Evolutionary conservation across 2,113 vertebrate species (phyloP).

Genomic region (Onychostoma macrolepis): DNA sequence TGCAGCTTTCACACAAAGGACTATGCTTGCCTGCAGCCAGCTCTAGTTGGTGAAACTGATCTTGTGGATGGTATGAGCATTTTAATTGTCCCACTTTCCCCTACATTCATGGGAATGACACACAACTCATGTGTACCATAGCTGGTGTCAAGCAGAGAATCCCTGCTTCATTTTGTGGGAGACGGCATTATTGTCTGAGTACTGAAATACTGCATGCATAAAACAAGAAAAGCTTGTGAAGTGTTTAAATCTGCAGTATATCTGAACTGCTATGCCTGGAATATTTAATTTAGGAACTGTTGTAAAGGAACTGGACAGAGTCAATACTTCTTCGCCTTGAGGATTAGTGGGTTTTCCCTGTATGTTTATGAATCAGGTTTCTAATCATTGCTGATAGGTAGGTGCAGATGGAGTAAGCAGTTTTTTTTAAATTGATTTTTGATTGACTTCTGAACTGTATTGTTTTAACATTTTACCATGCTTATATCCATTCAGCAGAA

Average conservation of each 20-base stretch:
- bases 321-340: background rate
- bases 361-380: background rate
- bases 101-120: slow-evolving; percentile 45
- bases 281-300: background rate
- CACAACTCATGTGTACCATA: slow-evolving; percentile 49
- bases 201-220: slow-evolving; percentile 5
- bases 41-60: slow-evolving; percentile 69
- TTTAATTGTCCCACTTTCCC: slow-evolving; percentile 62
- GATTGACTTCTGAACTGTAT: background rate
- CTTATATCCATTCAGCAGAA: too few species aligned
- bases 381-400: background rate
- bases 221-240: slow-evolving; percentile 10
- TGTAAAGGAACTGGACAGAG: background rate
- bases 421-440: too few species aligned
- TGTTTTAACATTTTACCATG: background rate
- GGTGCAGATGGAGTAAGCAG: background rate
- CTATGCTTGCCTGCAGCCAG: slow-evolving; percentile 51
- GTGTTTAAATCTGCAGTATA: background rate
- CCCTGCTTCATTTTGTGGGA: background rate
- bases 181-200: background rate
- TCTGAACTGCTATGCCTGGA: background rate
- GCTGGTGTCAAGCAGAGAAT: background rate
- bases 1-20: slow-evolving; percentile 48
- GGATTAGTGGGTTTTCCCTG: background rate
- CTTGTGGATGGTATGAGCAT: slow-evolving; percentile 60